A percentile compares a stretch with the other conserved stretches of the same genome.
These are phyloP conservation scores for Benitochromis conjunctus DNA, from an alignment of 2,113 vertebrate genomes.

Conservation along the genomic window DNA sequence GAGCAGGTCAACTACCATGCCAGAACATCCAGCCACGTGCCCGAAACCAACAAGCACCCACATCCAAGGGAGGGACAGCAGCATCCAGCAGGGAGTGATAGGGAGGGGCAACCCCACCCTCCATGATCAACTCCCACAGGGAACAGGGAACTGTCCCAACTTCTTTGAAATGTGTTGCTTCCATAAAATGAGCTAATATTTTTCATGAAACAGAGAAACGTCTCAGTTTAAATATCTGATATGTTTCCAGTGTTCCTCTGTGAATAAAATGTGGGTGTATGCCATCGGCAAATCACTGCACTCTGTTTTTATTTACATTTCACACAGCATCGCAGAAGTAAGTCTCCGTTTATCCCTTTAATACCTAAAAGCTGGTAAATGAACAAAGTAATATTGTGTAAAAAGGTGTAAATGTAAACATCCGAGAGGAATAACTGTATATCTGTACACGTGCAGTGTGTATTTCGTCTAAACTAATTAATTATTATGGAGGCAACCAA, in stretches of 20 bases:
- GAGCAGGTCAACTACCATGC: background rate
- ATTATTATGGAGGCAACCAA: background rate
- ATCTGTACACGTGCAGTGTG: no score
- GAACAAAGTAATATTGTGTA: no score
- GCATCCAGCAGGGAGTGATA: background rate
- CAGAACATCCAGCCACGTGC: background rate
- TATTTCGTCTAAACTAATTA: background rate
- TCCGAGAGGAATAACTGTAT: no score
- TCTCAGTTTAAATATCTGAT: background rate
- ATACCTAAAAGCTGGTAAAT: no score
- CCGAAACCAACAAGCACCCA: background rate
- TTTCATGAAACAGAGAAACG: background rate
- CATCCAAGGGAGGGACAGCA: background rate
- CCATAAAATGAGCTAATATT: background rate
- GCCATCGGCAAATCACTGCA: background rate
- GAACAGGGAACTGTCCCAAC: fast-evolving
- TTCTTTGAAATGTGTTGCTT: background rate
- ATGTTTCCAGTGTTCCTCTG: background rate
- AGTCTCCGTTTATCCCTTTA: no score
- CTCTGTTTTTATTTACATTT: no score
- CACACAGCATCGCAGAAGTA: no score
- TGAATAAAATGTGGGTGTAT: background rate
- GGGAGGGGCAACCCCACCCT: background rate
- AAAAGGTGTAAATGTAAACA: no score
- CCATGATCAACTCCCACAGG: background rate